Percentiles rank a stretch among this genome's conserved stretches.
phyloP scores from a whole-genome alignment of 2,797 vertebrate genomes.

The Avahi laniger region DNA sequence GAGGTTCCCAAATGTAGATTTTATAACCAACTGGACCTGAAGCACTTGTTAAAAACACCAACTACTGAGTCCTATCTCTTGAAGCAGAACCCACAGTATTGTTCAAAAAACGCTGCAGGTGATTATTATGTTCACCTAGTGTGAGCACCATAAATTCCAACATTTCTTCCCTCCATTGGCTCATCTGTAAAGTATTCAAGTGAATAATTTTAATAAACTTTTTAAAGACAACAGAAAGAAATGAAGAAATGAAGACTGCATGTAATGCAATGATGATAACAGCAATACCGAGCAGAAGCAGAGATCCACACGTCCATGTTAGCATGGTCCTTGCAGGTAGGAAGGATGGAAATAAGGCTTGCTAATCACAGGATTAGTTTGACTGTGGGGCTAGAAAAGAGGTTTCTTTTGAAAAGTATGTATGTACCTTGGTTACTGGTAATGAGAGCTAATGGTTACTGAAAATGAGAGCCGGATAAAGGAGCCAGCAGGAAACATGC shows the following conservation, averaged over 20 bases:
- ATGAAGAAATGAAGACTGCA: background rate
- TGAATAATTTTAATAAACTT: background rate
- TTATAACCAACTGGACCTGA: background rate
- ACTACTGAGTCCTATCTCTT: background rate
- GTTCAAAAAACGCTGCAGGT: background rate
- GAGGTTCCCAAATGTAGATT: background rate
- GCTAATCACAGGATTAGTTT: background rate
- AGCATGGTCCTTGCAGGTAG: background rate
- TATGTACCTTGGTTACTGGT: background rate
- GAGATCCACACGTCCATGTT: background rate
- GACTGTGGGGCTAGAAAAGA: background rate
- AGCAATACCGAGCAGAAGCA: background rate
- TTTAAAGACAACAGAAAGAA: background rate
- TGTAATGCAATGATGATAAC: background rate
- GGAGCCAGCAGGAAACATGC: background rate
- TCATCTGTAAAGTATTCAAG: background rate
- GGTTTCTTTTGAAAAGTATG: background rate
- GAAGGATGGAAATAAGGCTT: background rate
- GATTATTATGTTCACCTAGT: background rate
- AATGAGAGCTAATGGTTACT: background rate
- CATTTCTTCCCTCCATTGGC: background rate
- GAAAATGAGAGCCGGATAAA: background rate
- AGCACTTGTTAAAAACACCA: background rate
- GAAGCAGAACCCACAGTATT: background rate
- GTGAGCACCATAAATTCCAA: background rate